These are phyloP conservation scores for Emberiza fucata DNA, from an alignment of 2,113 vertebrate species.

Conservation along the genomic window DNA sequence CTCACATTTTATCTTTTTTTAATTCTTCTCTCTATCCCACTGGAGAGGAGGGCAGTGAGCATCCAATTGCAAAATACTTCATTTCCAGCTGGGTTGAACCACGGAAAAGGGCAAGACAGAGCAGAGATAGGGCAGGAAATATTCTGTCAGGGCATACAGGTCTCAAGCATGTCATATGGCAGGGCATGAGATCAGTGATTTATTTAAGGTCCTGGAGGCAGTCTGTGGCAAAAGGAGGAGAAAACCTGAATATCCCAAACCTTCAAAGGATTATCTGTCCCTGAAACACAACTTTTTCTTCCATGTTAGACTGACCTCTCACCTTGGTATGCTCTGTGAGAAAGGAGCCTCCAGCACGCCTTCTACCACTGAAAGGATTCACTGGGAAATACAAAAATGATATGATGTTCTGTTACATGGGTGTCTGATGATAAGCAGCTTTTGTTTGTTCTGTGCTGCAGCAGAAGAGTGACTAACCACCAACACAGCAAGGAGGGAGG, in stretches of 20 bases:
- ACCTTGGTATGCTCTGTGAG: not conserved
- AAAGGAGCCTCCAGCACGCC: not conserved
- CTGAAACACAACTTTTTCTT: not conserved
- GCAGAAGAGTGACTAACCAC: not conserved
- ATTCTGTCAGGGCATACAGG: not conserved
- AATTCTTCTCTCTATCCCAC: not conserved
- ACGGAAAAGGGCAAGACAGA: not conserved
- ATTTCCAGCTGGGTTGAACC: not conserved
- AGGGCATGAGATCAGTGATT: not conserved
- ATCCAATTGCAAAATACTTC: not conserved
- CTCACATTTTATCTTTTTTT: not conserved
- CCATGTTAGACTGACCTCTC: not conserved
- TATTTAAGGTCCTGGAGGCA: not conserved
- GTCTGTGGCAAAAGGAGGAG: not conserved
- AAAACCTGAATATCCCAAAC: not conserved
- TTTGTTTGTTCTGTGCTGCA: not conserved
- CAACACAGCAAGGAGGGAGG: not conserved
- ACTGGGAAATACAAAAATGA: not conserved
- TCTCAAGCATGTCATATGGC: not conserved
- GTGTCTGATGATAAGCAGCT: not conserved
- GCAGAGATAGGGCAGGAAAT: not conserved
- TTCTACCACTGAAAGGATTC: not conserved
- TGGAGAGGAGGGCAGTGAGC: not conserved
- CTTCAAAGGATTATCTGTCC: not conserved
- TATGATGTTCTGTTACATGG: not conserved